Evolutionary conservation across 2,888 invertebrate genomes (phyloP).

Genomic region (Meteorus colon): DNA sequence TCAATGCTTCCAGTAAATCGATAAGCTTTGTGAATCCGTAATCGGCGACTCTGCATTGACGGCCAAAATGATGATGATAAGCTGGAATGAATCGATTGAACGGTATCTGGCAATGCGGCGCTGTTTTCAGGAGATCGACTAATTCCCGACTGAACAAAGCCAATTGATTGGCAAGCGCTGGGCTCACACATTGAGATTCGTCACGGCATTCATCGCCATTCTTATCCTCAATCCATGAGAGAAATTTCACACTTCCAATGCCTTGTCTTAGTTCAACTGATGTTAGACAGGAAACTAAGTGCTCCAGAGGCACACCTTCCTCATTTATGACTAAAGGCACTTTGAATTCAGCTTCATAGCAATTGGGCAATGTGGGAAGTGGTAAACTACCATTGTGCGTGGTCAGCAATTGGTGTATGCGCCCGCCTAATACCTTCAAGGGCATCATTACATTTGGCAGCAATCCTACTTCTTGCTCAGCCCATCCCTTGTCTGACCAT

Average conservation of each 20-base stretch:
- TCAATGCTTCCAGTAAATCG: constrained; percentile 91
- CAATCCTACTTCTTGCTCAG: constrained; percentile 81
- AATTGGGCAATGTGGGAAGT: constrained; percentile 86
- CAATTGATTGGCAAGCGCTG: constrained; percentile 82
- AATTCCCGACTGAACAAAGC: constrained; percentile 90
- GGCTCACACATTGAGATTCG: constrained; percentile 77
- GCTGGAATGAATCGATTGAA: constrained; percentile 93
- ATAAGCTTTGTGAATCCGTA: constrained; percentile 96
- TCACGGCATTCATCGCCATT: constrained; percentile 65
- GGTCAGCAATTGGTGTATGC: constrained; percentile 81
- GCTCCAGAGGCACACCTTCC: constrained; percentile 90
- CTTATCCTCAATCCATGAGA: constrained; percentile 72
- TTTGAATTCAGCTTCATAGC: constrained; percentile 85
- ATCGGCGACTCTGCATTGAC: constrained; percentile 95
- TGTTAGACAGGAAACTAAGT: constrained; percentile 88
- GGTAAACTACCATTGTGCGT: constrained; percentile 86
- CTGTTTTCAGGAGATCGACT: constrained; percentile 87
- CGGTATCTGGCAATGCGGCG: constrained; percentile 87
- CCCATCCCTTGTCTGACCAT: constrained; percentile 82
- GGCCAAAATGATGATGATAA: constrained; percentile 96
- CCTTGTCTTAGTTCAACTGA: constrained; percentile 79
- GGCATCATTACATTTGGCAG: constrained; percentile 77
- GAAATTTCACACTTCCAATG: constrained; percentile 76
- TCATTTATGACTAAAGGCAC: constrained; percentile 78
- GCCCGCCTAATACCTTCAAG: constrained; percentile 78